These are phyloP conservation scores for Colletes collaris DNA, from an alignment of 2,888 invertebrate species.

Conservation along the genomic window DNA sequence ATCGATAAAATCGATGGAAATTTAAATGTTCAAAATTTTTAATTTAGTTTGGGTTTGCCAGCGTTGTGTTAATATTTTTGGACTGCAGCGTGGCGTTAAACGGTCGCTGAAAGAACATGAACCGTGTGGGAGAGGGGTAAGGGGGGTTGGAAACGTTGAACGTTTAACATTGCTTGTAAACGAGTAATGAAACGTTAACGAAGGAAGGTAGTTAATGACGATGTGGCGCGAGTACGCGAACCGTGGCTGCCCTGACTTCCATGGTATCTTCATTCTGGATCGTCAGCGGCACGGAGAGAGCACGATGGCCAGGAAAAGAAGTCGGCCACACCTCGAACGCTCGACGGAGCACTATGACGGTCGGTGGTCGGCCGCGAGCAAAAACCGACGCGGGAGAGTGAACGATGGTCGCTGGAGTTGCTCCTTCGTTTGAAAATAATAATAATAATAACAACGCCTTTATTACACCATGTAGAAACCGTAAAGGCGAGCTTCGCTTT, in stretches of 20 bases:
- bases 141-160: too few species aligned
- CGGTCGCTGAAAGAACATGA: too few species aligned
- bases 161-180: too few species aligned
- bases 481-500: too few species aligned
- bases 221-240: conserved; percentile 11
- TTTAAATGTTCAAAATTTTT: too few species aligned
- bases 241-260: conserved; percentile 34
- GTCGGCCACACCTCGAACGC: conserved; percentile 57
- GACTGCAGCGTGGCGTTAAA: too few species aligned
- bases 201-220: conserved; percentile 28
- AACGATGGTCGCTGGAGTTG: conserved; percentile 17
- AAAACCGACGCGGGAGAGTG: conserved; percentile 30
- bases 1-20: too few species aligned
- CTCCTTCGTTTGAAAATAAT: conserved; percentile 2
- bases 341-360: conserved; percentile 15
- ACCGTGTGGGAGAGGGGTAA: too few species aligned
- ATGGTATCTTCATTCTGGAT: conserved; percentile 54
- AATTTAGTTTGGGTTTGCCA: too few species aligned
- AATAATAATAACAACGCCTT: too few species aligned
- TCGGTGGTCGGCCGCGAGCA: conserved; percentile 23
- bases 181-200: conserved; percentile 1
- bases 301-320: conserved; percentile 31
- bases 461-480: too few species aligned
- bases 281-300: conserved; percentile 31
- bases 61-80: too few species aligned